Base-by-base conservation (phyloP, 2,113 vertebrate species). In the Charina bottae region DNA sequence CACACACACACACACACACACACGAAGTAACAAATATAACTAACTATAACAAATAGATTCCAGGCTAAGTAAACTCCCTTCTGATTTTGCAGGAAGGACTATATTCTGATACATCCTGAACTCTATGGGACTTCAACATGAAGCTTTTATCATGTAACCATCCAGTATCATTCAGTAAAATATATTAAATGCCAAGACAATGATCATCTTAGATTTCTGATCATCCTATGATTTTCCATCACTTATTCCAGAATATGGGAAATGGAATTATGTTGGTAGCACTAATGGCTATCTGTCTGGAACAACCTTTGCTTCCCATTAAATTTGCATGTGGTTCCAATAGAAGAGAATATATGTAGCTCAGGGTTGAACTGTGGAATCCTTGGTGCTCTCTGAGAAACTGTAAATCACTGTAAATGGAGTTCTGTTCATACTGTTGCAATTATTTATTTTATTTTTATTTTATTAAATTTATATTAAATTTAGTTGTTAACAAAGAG, bases 401-500 rank as follows among this genome's bases (percentile, higher is more conserved):
- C n/a, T n/a, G n/a, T n/a, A 72, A 72, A 17, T 86, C 64, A 88
- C 90, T n/a, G n/a, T 72, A 87, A 37, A 49, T 2, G 89, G 37
- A 94, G 90, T 13, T 78, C 10, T 91, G 0, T 49, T 28, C 3
- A 10, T 11, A 9, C 17, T 4, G 0, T 86, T 91, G 11, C 1
- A 0, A 59, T 60, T 53, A n/a, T n/a, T n/a, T n/a, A n/a, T n/a
- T n/a, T n/a, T n/a, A n/a, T n/a, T n/a, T n/a, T n/a, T n/a, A n/a
- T n/a, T n/a, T n/a, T n/a, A n/a, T n/a, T n/a, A n/a, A n/a, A n/a
- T n/a, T n/a, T n/a, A n/a, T n/a, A n/a, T n/a, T n/a, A n/a, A n/a
- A n/a, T n/a, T n/a, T n/a, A 93, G 64, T 55, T 94, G 83, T 84
- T 93, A 85, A 53, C 37, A 91, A 72, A 15, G 85, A 54, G 11